Percentiles rank a stretch among this genome's conserved stretches.
Conservation (phyloP, 2,113 vertebrate genomes). For the Apodemus sylvaticus region DNA sequence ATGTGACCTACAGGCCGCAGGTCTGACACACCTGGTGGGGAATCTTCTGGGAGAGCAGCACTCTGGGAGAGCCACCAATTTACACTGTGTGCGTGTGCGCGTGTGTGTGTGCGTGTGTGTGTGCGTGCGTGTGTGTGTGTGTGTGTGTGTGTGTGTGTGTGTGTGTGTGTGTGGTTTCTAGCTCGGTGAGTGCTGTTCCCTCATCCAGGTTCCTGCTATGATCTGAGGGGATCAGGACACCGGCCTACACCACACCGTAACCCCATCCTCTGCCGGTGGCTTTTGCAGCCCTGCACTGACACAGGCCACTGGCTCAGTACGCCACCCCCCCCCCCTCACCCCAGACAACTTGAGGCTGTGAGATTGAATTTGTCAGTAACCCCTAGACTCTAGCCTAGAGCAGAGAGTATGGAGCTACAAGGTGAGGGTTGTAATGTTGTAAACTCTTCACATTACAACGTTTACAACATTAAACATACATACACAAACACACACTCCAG, state of each 20-base stretch:
- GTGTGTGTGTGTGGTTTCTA: too few relatives aligned
- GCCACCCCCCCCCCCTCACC: not conserved
- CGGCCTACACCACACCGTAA: not conserved
- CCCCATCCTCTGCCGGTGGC: not conserved
- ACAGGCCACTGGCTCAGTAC: not conserved
- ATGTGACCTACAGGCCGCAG: too few relatives aligned
- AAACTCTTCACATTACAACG: not conserved
- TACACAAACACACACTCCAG: not conserved
- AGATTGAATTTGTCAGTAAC: not conserved
- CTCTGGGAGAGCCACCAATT: too few relatives aligned
- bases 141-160: too few relatives aligned
- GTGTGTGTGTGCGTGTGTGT: too few relatives aligned
- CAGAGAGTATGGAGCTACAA: not conserved
- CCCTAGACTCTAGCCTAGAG: not conserved
- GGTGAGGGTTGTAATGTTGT: too few relatives aligned
- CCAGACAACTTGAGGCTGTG: not conserved
- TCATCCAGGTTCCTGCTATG: not conserved
- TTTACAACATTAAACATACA: not conserved
- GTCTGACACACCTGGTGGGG: not conserved
- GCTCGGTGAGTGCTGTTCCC: not conserved
- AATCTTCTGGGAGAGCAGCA: not conserved
- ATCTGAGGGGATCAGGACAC: not conserved
- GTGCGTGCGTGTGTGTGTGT: too few relatives aligned
- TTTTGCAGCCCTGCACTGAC: not conserved
- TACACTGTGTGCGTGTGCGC: too few relatives aligned